phyloP scores from a whole-genome alignment of 2,888 invertebrate species.

The Drosophila niveifrons region DNA sequence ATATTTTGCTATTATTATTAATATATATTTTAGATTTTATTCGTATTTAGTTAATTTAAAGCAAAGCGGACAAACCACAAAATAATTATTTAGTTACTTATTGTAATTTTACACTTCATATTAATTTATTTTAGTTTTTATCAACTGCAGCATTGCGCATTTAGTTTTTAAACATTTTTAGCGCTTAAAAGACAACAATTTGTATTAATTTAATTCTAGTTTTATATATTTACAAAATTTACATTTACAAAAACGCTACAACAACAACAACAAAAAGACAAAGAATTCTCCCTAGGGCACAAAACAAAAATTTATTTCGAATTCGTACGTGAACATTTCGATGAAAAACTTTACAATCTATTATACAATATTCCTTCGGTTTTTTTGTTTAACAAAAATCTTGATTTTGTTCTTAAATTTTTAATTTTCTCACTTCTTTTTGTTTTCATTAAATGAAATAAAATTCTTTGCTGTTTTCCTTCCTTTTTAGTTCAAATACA shows the following conservation, averaged over 20 bases:
- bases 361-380: constrained; percentile 45
- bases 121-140: constrained; percentile 64
- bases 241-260: constrained; percentile 28
- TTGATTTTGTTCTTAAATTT: constrained; percentile 29
- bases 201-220: constrained; percentile 74
- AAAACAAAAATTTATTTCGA: constrained; percentile 70
- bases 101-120: constrained; percentile 36
- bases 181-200: constrained; percentile 65
- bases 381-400: constrained; percentile 76
- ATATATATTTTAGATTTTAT: constrained; percentile 2
- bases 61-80: constrained; percentile 72
- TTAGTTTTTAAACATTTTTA: constrained; percentile 48
- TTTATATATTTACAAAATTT: constrained; percentile 48
- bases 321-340: constrained; percentile 45
- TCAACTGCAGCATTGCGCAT: constrained; percentile 56
- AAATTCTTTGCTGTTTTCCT: constrained; percentile 65
- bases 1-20: constrained; percentile 21
- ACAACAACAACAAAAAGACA: constrained; percentile 63
- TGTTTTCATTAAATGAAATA: constrained; percentile 80
- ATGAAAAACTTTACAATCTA: constrained; percentile 31
- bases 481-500: constrained; percentile 52
- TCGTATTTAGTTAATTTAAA: constrained; percentile 58
- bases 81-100: constrained; percentile 44
- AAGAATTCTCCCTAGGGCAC: constrained; percentile 84
- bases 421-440: constrained; percentile 30